Percentiles rank a stretch among this genome's conserved stretches.
Conservation (phyloP, 2,113 vertebrate genomes). For the Lophura nycthemera region DNA sequence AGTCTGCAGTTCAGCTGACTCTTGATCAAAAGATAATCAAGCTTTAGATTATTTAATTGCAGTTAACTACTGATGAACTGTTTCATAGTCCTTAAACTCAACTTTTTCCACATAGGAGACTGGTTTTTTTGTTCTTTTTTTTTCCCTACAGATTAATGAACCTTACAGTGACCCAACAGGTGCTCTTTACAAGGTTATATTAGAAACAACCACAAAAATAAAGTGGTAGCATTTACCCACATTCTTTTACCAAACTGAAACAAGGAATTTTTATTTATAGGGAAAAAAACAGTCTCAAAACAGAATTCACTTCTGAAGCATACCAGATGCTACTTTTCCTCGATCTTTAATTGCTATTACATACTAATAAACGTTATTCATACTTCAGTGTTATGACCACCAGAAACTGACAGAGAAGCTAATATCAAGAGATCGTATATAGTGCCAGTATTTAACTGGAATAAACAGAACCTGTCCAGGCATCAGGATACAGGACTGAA, state of each 20-base stretch:
- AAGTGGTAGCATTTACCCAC: neutral
- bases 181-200: neutral
- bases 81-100: neutral
- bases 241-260: neutral
- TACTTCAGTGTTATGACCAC: slow-evolving; percentile 87
- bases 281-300: neutral
- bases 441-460: slow-evolving; percentile 91
- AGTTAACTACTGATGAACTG: neutral
- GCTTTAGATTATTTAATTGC: neutral
- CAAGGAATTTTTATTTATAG: neutral
- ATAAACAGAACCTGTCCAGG: slow-evolving; percentile 95
- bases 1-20: neutral
- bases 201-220: neutral
- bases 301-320: neutral
- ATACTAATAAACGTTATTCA: neutral
- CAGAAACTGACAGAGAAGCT: slow-evolving; percentile 98
- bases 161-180: neutral
- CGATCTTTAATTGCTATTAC: neutral
- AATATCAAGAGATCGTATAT: slow-evolving; percentile 88
- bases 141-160: neutral
- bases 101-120: neutral
- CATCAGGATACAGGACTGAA: slow-evolving; percentile 86
- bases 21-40: neutral
- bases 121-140: neutral
- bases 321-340: neutral